Evolutionary conservation across 2,888 invertebrate species (phyloP).

Genomic region (Thysanoteuthis rhombus): DNA sequence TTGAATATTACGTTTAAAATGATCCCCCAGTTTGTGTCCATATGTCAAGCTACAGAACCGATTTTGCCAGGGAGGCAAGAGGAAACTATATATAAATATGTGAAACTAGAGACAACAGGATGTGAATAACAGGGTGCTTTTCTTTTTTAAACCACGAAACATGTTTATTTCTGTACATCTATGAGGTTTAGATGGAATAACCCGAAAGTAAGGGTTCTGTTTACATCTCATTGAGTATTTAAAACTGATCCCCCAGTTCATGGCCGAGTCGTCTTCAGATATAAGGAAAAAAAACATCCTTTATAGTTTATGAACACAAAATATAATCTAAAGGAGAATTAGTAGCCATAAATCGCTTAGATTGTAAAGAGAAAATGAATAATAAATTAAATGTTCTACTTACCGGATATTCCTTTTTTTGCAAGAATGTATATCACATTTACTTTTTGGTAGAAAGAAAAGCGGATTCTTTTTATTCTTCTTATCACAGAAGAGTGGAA

Average conservation of each 20-base stretch:
- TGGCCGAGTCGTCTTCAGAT: not conserved
- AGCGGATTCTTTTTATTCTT: too few relatives aligned
- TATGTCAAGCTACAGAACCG: not conserved
- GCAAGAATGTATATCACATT: not conserved
- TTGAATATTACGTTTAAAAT: not conserved
- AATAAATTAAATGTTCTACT: not conserved
- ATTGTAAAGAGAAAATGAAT: not conserved
- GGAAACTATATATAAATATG: not conserved
- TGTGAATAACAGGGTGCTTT: too few relatives aligned
- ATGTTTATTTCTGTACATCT: too few relatives aligned
- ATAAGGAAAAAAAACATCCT: too few relatives aligned
- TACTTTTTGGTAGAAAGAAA: not conserved
- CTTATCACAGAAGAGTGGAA: too few relatives aligned
- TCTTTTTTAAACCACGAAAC: too few relatives aligned
- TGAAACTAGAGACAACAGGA: not conserved
- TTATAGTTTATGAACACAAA: not conserved
- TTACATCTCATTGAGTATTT: not conserved
- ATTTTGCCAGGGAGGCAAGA: not conserved
- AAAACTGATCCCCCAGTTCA: not conserved
- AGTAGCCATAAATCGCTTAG: not conserved
- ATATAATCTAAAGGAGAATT: not conserved
- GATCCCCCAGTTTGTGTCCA: not conserved
- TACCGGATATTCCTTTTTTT: not conserved
- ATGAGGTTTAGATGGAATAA: not conserved
- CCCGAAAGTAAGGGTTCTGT: not conserved